A percentile compares a stretch with the other conserved stretches of the same genome.
phyloP scores from a whole-genome alignment of 1,140 invertebrate species.

The Oreohelix idahoensis region DNA sequence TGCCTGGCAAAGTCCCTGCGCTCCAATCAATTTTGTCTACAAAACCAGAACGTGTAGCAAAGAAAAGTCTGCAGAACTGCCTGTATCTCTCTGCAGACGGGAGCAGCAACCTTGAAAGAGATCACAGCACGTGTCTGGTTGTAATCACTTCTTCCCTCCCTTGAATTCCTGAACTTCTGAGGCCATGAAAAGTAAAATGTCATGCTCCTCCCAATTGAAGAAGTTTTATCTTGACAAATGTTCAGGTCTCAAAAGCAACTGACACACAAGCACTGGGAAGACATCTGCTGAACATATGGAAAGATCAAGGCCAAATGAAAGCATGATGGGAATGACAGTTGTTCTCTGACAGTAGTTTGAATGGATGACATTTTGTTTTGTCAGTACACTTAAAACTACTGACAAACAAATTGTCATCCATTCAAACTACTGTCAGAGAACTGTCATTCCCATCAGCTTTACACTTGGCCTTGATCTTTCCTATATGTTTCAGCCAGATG shows the following conservation, averaged over 20 bases:
- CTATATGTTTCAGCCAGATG: conserved; percentile 16
- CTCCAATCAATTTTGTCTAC: conserved; percentile 7
- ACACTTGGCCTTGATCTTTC: not conserved
- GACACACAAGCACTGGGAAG: not conserved
- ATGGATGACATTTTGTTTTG: too few relatives aligned
- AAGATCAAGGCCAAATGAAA: conserved; percentile 2
- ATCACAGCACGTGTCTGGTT: conserved; percentile 28
- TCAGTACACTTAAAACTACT: too few relatives aligned
- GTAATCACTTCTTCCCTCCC: conserved; percentile 2
- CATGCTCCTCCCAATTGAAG: not conserved
- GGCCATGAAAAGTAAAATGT: conserved; percentile 25
- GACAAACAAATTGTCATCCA: conserved; percentile 14
- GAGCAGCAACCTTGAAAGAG: not conserved
- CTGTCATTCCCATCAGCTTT: too few relatives aligned
- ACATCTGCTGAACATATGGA: conserved; percentile 17
- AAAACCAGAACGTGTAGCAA: conserved; percentile 35
- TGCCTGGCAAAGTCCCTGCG: not conserved
- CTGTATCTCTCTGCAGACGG: not conserved
- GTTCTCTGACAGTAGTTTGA: conserved; percentile 22
- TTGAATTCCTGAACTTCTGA: conserved; percentile 24
- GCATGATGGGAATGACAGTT: not conserved
- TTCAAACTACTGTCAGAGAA: too few relatives aligned
- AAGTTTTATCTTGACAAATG: conserved; percentile 36
- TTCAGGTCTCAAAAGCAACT: not conserved
- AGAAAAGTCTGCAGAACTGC: conserved; percentile 25